phyloP scores from a whole-genome alignment of 2,888 invertebrate species.

The Diaprepes abbreviatus region DNA sequence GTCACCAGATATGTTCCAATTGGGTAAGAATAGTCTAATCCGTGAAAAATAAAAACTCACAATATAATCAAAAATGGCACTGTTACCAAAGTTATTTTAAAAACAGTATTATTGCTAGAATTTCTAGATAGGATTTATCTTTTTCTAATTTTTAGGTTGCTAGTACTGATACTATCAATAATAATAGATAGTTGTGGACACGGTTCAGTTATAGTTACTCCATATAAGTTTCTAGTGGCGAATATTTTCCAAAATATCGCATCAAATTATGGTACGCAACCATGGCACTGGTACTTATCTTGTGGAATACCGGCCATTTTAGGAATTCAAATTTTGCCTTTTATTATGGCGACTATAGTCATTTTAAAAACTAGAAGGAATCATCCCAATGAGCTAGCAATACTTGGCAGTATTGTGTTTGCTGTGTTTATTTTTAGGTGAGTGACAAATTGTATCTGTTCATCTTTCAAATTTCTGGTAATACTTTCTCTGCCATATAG shows the following conservation, averaged over 20 bases:
- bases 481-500: too few relatives aligned
- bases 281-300: conserved; percentile 91
- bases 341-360: conserved; percentile 70
- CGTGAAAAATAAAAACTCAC: too few relatives aligned
- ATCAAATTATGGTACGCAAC: conserved; percentile 88
- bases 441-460: too few relatives aligned
- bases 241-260: conserved; percentile 83
- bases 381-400: conserved; percentile 70
- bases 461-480: too few relatives aligned
- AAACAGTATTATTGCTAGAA: too few relatives aligned
- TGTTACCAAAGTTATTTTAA: too few relatives aligned
- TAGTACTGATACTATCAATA: conserved; percentile 66
- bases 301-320: conserved; percentile 86
- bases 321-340: conserved; percentile 79
- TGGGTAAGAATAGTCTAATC: conserved; percentile 69
- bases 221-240: conserved; percentile 86
- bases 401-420: conserved; percentile 72
- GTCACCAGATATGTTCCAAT: conserved; percentile 74
- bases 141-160: conserved; percentile 41
- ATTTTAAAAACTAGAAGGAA: conserved; percentile 68
- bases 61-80: too few relatives aligned
- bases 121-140: too few relatives aligned
- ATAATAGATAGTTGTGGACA: conserved; percentile 82
- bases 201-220: conserved; percentile 79
- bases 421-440: conserved; percentile 74